A percentile compares a stretch with the other conserved stretches of the same genome.
Evolutionary conservation across 2,113 vertebrate species (phyloP).

Genomic region (Glaucomys volans): DNA sequence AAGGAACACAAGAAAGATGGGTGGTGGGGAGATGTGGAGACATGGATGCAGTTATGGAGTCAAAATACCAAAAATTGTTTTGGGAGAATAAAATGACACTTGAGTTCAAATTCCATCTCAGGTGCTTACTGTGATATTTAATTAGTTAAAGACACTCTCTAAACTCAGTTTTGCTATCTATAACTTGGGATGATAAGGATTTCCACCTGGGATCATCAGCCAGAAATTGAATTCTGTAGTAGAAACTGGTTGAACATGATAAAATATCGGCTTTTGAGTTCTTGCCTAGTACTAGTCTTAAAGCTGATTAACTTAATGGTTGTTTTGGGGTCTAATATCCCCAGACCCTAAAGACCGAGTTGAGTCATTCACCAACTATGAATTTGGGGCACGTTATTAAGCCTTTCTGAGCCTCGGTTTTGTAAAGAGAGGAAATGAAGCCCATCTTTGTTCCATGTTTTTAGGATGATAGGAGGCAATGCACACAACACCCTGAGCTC

Average conservation of each 20-base stretch:
- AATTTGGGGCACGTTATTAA: neutral
- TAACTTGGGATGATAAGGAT: neutral
- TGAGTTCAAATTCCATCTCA: neutral
- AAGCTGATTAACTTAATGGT: neutral
- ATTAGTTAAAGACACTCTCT: neutral
- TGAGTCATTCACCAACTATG: neutral
- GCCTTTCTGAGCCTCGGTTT: neutral
- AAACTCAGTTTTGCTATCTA: neutral
- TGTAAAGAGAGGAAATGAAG: neutral
- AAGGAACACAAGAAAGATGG: neutral
- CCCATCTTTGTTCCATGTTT: neutral
- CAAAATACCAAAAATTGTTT: neutral
- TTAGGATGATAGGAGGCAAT: neutral
- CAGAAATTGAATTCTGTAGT: neutral
- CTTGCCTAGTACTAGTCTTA: neutral
- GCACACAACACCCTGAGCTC: neutral
- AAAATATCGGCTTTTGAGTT: neutral
- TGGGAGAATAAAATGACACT: neutral
- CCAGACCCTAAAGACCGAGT: neutral
- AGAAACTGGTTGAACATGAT: neutral
- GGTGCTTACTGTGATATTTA: neutral
- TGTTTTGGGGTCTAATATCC: neutral
- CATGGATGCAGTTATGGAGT: neutral
- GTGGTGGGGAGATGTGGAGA: too few species aligned
- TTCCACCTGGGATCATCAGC: neutral